Conservation (phyloP, 2,797 vertebrate species). For the Enteromius radiatus region DNA sequence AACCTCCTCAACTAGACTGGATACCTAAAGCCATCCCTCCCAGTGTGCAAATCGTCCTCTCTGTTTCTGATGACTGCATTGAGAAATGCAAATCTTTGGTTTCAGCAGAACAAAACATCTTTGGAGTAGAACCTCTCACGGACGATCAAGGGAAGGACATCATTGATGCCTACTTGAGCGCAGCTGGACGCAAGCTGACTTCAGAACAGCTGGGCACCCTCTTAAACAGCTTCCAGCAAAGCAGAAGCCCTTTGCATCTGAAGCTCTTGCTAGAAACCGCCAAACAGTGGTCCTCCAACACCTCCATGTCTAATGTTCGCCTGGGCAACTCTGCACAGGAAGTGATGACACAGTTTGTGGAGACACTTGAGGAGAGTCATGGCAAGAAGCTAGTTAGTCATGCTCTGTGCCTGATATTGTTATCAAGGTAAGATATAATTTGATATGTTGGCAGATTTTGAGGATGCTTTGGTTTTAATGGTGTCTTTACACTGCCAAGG, state of each 20-base stretch:
- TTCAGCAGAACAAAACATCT: constrained; percentile 61
- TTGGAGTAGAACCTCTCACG: constrained; percentile 74
- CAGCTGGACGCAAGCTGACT: constrained; percentile 63
- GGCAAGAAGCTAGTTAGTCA: constrained; percentile 76
- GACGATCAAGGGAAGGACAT: constrained; percentile 72
- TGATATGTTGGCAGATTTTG: background rate
- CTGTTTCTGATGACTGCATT: constrained; percentile 67
- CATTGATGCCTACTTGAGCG: constrained; percentile 69
- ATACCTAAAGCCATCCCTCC: constrained; percentile 78
- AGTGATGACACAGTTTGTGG: constrained; percentile 70
- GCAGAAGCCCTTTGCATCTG: constrained; percentile 77
- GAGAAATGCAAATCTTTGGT: constrained; percentile 61
- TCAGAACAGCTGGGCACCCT: constrained; percentile 68
- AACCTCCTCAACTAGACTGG: constrained; percentile 72
- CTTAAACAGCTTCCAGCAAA: constrained; percentile 69
- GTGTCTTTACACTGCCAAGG: background rate
- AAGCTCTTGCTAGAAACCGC: constrained; percentile 76
- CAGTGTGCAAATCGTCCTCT: constrained; percentile 78
- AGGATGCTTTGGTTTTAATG: background rate
- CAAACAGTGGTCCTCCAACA: constrained; percentile 78
- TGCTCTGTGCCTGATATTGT: constrained; percentile 78
- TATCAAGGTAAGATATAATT: constrained; percentile 70
- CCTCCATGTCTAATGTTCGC: constrained; percentile 55
- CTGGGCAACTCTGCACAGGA: constrained; percentile 71
- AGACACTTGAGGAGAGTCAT: constrained; percentile 78